Evolutionary conservation across 1,140 invertebrate species (phyloP).

Genomic region (Riptortus pedestris): DNA sequence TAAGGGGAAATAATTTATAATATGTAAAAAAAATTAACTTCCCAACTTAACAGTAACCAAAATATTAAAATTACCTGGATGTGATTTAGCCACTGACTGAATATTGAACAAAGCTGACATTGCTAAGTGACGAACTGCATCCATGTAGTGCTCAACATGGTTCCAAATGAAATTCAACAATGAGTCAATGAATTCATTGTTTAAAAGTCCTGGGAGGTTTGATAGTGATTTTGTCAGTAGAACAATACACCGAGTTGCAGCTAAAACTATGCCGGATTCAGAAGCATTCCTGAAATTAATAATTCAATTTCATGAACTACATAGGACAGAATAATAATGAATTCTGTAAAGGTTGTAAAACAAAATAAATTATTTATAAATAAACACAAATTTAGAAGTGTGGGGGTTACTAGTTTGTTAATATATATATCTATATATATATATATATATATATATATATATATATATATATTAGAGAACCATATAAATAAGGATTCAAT

Average conservation of each 20-base stretch:
- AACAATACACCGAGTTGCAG: constrained; percentile 31
- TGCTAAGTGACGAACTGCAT: constrained; percentile 45
- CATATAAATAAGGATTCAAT: too few relatives aligned
- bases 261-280: constrained; percentile 37
- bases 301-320: not conserved
- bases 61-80: constrained; percentile 19
- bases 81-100: constrained; percentile 28
- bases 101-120: constrained; percentile 38
- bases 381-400: too few relatives aligned
- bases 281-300: constrained; percentile 36
- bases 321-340: too few relatives aligned
- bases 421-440: too few relatives aligned
- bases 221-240: constrained; percentile 1
- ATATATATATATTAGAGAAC: too few relatives aligned
- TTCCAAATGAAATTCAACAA: constrained; percentile 39
- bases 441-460: too few relatives aligned
- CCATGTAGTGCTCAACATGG: constrained; percentile 44
- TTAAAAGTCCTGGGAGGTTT: not conserved
- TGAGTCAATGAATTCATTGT: not conserved
- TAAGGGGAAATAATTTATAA: too few relatives aligned
- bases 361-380: too few relatives aligned
- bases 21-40: too few relatives aligned
- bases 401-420: too few relatives aligned
- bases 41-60: too few relatives aligned
- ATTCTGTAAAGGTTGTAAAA: too few relatives aligned